Percentiles rank a stretch among this genome's conserved stretches.
Evolutionary conservation across 2,113 vertebrate species (phyloP).

Genomic region (Panurus biarmicus): DNA sequence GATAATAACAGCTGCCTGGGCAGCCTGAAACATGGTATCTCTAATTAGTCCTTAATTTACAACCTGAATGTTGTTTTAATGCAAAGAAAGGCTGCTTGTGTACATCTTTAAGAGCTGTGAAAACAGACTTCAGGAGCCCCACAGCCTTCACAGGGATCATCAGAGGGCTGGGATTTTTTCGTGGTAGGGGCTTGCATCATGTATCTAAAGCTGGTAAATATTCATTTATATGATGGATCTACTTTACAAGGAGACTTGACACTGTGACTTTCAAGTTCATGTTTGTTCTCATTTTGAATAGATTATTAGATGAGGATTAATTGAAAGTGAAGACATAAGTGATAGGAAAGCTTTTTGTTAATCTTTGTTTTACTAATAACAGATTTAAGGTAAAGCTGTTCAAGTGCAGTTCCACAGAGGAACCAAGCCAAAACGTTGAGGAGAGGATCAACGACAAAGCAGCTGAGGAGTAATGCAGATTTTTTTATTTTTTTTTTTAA

Average conservation of each 20-base stretch:
- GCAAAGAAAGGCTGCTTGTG: background rate
- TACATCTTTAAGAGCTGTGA: constrained; percentile 9
- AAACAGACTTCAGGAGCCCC: background rate
- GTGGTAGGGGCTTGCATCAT: background rate
- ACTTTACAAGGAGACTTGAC: background rate
- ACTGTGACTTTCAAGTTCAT: background rate
- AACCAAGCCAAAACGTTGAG: background rate
- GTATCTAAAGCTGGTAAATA: background rate
- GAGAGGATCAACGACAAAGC: background rate
- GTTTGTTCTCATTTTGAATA: background rate
- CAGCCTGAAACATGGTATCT: background rate
- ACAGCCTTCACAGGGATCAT: background rate
- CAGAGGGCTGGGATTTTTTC: background rate
- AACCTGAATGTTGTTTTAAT: background rate
- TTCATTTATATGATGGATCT: background rate
- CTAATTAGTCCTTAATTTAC: constrained; percentile 43
- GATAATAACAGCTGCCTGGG: constrained; percentile 29
- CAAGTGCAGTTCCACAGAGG: background rate
- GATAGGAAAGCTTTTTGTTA: background rate
- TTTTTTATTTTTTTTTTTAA: background rate
- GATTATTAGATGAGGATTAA: background rate
- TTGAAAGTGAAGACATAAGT: background rate
- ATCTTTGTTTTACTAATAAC: background rate
- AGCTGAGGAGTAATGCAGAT: background rate
- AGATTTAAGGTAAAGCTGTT: constrained; percentile 5